Evolutionary conservation across 2,797 vertebrate genomes (phyloP).

Genomic region (Erethizon dorsatum): DNA sequence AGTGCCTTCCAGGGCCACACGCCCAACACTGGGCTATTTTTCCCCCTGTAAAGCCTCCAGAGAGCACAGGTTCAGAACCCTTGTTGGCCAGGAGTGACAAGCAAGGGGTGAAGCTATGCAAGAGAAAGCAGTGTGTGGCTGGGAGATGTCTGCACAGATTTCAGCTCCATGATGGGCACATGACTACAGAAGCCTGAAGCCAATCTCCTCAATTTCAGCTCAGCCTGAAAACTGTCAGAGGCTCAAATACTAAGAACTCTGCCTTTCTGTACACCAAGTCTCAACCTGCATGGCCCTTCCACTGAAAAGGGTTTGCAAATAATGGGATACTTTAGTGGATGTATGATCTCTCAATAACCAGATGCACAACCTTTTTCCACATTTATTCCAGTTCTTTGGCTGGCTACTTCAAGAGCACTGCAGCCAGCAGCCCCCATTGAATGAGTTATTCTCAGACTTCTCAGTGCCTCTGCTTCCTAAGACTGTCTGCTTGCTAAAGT

Average conservation of each 20-base stretch:
- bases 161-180: not conserved
- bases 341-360: not conserved
- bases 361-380: not conserved
- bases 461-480: not conserved
- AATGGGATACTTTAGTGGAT: not conserved
- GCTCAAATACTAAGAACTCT: slow-evolving; percentile 14
- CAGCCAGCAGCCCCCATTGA: not conserved
- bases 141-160: not conserved
- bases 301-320: slow-evolving; percentile 5
- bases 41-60: not conserved
- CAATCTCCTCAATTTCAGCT: not conserved
- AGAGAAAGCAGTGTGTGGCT: not conserved
- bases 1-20: not conserved
- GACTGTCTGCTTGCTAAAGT: not conserved
- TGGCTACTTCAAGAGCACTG: not conserved
- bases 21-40: not conserved
- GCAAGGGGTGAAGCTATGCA: not conserved
- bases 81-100: not conserved
- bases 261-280: not conserved
- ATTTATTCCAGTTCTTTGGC: not conserved
- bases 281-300: not conserved
- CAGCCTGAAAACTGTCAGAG: not conserved
- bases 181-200: not conserved
- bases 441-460: not conserved
- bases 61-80: not conserved